Conservation (phyloP, 1,140 invertebrate genomes). For the Trichomalopsis sarcophagae region DNA sequence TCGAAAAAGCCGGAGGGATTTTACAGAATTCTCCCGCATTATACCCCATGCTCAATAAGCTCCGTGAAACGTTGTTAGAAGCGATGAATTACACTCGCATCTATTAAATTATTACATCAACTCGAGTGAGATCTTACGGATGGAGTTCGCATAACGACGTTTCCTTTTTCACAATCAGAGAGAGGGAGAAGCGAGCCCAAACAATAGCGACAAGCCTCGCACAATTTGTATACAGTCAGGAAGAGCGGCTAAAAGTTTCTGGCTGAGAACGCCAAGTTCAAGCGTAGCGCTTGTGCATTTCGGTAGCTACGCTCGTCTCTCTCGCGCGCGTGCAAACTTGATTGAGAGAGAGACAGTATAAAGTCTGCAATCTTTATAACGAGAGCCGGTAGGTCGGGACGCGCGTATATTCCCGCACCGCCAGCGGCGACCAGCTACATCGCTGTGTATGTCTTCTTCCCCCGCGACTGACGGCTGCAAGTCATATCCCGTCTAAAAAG, state of each 20-base stretch:
- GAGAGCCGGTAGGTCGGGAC: not conserved
- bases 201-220: not conserved
- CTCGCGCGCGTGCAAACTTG: not conserved
- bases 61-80: no score
- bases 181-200: not conserved
- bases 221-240: not conserved
- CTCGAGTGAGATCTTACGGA: no score
- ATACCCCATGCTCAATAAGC: no score
- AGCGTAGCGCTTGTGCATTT: not conserved
- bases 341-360: constrained; percentile 11
- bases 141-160: not conserved
- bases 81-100: no score
- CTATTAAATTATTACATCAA: no score
- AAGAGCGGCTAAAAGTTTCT: not conserved
- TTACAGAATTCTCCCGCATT: no score
- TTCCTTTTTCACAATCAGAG: not conserved
- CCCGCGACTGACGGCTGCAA: not conserved
- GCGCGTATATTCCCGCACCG: not conserved
- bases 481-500: constrained; percentile 11
- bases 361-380: constrained; percentile 31
- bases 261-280: not conserved
- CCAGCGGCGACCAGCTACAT: not conserved
- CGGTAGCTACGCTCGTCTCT: not conserved
- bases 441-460: not conserved
- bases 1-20: no score